Conservation (phyloP, 37 sponge, comb jelly and placozoan species). For the Chondrilla cf. caribensis region DNA sequence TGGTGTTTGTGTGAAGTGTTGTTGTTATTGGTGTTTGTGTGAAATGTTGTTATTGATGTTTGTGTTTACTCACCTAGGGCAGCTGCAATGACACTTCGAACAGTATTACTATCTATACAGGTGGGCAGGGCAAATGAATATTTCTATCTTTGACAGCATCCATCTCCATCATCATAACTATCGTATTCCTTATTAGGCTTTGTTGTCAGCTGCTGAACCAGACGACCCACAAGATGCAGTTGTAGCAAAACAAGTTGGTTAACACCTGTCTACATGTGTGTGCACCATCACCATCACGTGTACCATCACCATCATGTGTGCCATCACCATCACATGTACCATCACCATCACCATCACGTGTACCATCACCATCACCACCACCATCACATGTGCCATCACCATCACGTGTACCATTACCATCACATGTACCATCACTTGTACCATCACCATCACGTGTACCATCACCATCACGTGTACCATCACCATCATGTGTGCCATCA, state of each 20-base stretch:
- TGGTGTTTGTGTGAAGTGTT: neutral
- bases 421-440: too few species aligned
- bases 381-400: too few species aligned
- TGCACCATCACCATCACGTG: too few species aligned
- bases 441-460: too few species aligned
- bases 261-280: neutral
- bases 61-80: constrained; percentile 68
- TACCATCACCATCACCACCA: too few species aligned
- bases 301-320: too few species aligned
- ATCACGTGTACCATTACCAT: too few species aligned
- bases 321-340: too few species aligned
- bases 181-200: constrained; percentile 27
- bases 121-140: neutral
- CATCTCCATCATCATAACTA: neutral
- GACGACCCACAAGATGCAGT: constrained; percentile 99
- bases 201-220: constrained; percentile 89
- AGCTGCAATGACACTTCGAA: constrained; percentile 97
- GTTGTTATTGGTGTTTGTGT: neutral
- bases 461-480: too few species aligned
- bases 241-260: constrained; percentile 74
- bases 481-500: too few species aligned
- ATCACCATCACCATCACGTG: too few species aligned
- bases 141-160: too few species aligned
- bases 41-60: neutral
- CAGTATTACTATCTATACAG: constrained; percentile 88